Evolutionary conservation across 2,888 invertebrate genomes (phyloP).

Genomic region (Anticlea derivata): DNA sequence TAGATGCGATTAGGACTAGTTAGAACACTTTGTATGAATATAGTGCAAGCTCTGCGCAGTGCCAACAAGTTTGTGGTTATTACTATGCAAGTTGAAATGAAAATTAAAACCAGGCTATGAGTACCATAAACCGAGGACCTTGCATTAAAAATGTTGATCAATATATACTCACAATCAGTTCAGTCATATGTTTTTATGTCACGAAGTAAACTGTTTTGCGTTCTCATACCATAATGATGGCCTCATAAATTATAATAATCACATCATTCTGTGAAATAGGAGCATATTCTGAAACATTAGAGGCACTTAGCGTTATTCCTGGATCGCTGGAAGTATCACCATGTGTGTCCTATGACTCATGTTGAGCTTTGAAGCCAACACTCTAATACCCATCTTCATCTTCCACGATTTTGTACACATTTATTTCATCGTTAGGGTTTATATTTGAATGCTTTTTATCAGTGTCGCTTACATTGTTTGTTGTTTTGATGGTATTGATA

Average conservation of each 20-base stretch:
- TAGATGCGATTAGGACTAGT: background rate
- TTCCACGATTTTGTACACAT: conserved; percentile 16
- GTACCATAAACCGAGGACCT: no score
- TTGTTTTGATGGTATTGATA: conserved; percentile 1
- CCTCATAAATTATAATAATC: conserved; percentile 36
- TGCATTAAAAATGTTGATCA: no score
- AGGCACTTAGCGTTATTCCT: conserved; percentile 39
- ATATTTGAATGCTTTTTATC: conserved; percentile 4
- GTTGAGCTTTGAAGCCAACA: conserved; percentile 12
- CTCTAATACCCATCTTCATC: conserved; percentile 8
- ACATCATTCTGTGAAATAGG: conserved; percentile 35
- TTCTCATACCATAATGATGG: conserved; percentile 25
- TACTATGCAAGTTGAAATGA: no score
- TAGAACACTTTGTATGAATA: conserved; percentile 6
- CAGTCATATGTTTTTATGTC: conserved; percentile 5
- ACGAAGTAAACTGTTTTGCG: conserved; percentile 7
- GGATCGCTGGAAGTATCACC: conserved; percentile 37
- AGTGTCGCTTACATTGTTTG: conserved; percentile 1
- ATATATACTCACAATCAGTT: background rate
- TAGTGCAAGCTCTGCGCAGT: background rate
- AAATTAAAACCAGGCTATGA: background rate
- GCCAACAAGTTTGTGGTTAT: background rate
- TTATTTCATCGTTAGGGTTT: conserved; percentile 6
- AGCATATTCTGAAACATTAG: conserved; percentile 37
- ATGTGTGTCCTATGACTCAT: conserved; percentile 40